Evolutionary conservation across 2,113 vertebrate species (phyloP).

Genomic region (Thomomys bottae): DNA sequence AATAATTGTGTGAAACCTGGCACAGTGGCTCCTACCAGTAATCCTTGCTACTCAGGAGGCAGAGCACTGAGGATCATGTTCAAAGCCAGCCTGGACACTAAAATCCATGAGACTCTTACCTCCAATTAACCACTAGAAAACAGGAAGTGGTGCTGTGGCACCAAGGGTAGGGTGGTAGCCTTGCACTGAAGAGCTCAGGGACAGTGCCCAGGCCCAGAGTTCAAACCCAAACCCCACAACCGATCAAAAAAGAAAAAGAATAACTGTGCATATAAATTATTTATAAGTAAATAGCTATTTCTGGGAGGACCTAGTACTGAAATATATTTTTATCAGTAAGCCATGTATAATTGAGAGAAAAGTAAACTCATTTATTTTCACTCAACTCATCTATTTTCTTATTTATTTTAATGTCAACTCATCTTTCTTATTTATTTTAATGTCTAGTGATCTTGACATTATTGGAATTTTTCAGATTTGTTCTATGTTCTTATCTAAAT

Average conservation of each 20-base stretch:
- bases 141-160: too few relatives aligned
- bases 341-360: slow-evolving; percentile 4
- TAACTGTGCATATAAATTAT: neutral
- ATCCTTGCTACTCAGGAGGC: too few relatives aligned
- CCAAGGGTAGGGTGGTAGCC: too few relatives aligned
- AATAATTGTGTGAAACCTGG: neutral
- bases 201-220: too few relatives aligned
- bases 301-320: neutral
- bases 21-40: too few relatives aligned
- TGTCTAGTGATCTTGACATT: neutral
- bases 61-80: too few relatives aligned
- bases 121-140: too few relatives aligned
- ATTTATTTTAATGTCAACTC: slow-evolving; percentile 15
- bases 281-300: neutral
- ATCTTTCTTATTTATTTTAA: slow-evolving; percentile 51
- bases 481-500: neutral
- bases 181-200: too few relatives aligned
- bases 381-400: slow-evolving; percentile 37
- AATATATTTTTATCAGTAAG: slow-evolving; percentile 5
- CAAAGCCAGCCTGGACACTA: too few relatives aligned
- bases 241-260: too few relatives aligned
- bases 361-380: slow-evolving; percentile 28
- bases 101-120: too few relatives aligned
- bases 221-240: too few relatives aligned
- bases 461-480: neutral